These are phyloP conservation scores for Zelleria hepariella DNA, from an alignment of 2,888 invertebrate genomes.

Conservation along the genomic window DNA sequence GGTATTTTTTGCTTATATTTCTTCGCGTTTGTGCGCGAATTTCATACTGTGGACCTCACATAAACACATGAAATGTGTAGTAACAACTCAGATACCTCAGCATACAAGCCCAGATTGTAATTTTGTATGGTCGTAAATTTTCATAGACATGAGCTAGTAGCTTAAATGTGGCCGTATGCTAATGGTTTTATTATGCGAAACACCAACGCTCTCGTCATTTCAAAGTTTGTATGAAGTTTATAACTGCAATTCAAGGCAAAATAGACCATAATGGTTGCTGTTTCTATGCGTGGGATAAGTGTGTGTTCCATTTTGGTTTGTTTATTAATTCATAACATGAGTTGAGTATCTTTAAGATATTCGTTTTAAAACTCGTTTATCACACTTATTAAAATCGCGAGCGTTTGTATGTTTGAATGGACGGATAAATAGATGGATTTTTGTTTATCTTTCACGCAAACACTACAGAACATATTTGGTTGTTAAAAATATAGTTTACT, in stretches of 20 bases:
- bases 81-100: too few relatives aligned
- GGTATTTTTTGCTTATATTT: too few relatives aligned
- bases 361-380: too few relatives aligned
- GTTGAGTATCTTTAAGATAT: too few relatives aligned
- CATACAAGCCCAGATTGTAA: background rate
- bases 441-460: too few relatives aligned
- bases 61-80: background rate
- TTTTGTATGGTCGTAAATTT: background rate
- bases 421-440: too few relatives aligned
- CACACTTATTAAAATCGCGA: too few relatives aligned
- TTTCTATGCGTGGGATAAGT: background rate
- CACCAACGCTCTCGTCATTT: background rate
- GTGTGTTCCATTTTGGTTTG: background rate
- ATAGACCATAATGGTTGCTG: background rate
- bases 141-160: background rate
- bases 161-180: background rate
- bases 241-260: background rate
- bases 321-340: too few relatives aligned
- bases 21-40: too few relatives aligned
- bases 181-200: background rate
- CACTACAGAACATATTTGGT: too few relatives aligned
- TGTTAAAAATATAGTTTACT: too few relatives aligned
- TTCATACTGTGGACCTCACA: background rate
- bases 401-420: too few relatives aligned
- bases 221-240: background rate